Evolutionary conservation across 1,140 invertebrate species (phyloP).

Genomic region (Drosophila dunni): DNA sequence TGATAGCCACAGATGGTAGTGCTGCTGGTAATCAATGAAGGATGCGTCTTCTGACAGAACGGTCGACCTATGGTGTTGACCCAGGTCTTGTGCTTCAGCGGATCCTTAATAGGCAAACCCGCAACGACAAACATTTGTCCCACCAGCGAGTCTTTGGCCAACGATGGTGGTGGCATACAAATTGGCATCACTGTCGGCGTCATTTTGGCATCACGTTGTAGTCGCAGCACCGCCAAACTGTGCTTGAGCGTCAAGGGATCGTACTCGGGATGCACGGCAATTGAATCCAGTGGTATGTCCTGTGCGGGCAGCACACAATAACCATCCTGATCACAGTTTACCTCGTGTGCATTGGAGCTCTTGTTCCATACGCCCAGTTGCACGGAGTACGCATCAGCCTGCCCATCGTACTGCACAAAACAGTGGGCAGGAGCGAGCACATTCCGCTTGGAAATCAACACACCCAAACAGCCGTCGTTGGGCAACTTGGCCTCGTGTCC

Average conservation of each 20-base stretch:
- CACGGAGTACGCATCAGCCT: constrained; percentile 55
- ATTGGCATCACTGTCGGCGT: constrained; percentile 60
- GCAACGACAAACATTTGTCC: constrained; percentile 52
- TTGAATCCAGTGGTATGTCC: constrained; percentile 57
- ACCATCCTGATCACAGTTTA: constrained; percentile 46
- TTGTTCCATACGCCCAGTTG: constrained; percentile 69
- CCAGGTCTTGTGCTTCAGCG: constrained; percentile 49
- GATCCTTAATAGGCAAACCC: constrained; percentile 37
- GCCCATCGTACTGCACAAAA: constrained; percentile 56
- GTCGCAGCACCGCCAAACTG: constrained; percentile 59
- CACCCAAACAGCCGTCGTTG: constrained; percentile 53
- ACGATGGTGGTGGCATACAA: constrained; percentile 59
- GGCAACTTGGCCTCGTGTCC: constrained; percentile 49
- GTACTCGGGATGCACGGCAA: constrained; percentile 69
- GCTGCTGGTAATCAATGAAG: constrained; percentile 44
- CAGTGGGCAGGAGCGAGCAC: constrained; percentile 70
- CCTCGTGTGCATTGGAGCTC: constrained; percentile 24
- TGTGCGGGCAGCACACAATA: constrained; percentile 64
- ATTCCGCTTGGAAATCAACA: constrained; percentile 54
- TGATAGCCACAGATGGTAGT: constrained; percentile 58
- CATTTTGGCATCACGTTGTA: constrained; percentile 51
- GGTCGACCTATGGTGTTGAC: constrained; percentile 57
- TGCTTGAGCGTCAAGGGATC: constrained; percentile 61
- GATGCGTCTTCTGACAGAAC: constrained; percentile 41
- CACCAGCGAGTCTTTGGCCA: constrained; percentile 52